Percentiles rank a stretch among this genome's conserved stretches.
Evolutionary conservation across 1,140 invertebrate genomes (phyloP).

Genomic region (Aphelinus certus): DNA sequence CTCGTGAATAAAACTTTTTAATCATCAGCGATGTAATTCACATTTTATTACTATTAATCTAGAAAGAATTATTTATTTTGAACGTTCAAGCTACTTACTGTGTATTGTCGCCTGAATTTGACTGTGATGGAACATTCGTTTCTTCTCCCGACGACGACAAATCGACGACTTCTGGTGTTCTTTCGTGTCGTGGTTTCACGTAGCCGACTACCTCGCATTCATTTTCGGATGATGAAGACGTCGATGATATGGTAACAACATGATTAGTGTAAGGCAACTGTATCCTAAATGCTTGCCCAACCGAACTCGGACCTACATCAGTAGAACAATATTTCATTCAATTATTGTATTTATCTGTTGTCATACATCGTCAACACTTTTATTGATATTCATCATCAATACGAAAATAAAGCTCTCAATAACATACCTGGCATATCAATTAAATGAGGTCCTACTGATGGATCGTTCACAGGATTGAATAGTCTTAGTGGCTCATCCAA

Average conservation of each 20-base stretch:
- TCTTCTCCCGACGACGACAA: slow-evolving; percentile 60
- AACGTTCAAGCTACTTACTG: slow-evolving; percentile 18
- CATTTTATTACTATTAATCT: too few species aligned
- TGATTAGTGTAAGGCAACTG: slow-evolving; percentile 35
- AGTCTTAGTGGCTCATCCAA: slow-evolving; percentile 42
- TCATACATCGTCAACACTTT: too few species aligned
- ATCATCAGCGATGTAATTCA: too few species aligned
- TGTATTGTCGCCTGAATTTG: slow-evolving; percentile 6
- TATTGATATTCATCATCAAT: too few species aligned
- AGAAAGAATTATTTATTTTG: neutral
- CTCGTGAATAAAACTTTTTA: too few species aligned
- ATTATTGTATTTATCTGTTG: too few species aligned
- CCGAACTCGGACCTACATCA: slow-evolving; percentile 51
- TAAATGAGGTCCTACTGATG: slow-evolving; percentile 43
- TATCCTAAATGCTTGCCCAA: slow-evolving; percentile 46
- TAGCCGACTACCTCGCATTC: slow-evolving; percentile 64
- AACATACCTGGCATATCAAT: slow-evolving; percentile 50
- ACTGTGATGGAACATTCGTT: neutral
- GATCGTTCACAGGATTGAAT: slow-evolving; percentile 37
- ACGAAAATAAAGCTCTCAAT: too few species aligned
- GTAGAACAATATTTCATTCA: slow-evolving; percentile 1
- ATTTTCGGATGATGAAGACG: slow-evolving; percentile 49
- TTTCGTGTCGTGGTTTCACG: slow-evolving; percentile 66
- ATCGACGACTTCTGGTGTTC: slow-evolving; percentile 68
- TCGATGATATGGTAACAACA: slow-evolving; percentile 44